phyloP scores from a whole-genome alignment of 2,113 vertebrate species.

The Platanista minor region DNA sequence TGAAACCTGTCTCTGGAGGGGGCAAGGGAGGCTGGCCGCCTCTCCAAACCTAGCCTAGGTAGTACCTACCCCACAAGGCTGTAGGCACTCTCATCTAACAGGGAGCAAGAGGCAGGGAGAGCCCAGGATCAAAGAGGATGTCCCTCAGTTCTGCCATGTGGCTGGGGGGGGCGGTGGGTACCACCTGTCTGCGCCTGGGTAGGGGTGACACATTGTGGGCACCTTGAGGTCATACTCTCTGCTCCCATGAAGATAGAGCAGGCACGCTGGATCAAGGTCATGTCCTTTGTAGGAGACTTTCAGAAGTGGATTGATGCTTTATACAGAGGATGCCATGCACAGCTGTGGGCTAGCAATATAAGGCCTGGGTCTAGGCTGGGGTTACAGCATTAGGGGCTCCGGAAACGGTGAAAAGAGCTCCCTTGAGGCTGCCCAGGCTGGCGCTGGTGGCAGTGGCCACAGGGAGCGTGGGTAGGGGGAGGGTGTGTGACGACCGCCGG shows the following conservation, averaged over 20 bases:
- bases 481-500: neutral
- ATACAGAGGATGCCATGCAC: neutral
- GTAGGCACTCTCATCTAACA: neutral
- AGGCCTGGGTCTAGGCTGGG: neutral
- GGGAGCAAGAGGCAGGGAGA: neutral
- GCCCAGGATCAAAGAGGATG: neutral
- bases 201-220: neutral
- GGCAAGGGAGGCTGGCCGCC: neutral
- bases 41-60: neutral
- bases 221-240: neutral
- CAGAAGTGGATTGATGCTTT: neutral
- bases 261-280: neutral
- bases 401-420: neutral
- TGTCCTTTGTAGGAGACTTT: neutral
- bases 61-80: neutral
- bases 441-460: neutral
- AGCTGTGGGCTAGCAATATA: neutral
- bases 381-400: neutral
- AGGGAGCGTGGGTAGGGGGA: neutral
- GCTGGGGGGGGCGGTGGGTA: neutral
- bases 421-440: neutral
- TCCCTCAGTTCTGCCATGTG: rapidly evolving
- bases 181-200: neutral
- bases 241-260: neutral
- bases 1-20: neutral